Evolutionary conservation across 2,113 vertebrate species (phyloP), one percentile per base, ranked within the genome.

Genomic region (Corythaeola cristata): DNA sequence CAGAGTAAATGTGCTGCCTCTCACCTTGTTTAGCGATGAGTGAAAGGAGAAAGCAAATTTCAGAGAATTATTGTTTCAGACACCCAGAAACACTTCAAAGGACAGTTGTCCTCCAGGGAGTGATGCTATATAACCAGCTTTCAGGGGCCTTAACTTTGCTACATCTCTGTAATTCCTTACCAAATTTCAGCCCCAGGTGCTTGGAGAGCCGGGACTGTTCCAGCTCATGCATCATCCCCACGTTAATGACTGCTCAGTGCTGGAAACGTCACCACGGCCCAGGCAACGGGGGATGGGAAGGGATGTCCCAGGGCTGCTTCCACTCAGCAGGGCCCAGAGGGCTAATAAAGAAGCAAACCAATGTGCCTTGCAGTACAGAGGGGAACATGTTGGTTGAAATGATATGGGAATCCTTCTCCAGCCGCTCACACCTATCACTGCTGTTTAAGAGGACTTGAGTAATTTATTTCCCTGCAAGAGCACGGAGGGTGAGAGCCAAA

Each of bases 101-200:
- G 78, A 85, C 71, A 88, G 85, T 15, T 83, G 81, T 93, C 24
- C 94, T 91, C 91, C 63, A 45, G 90, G 88, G 92, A 96, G n/a
- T 2, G 18, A 89, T 74, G 79, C 67, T 66, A 39, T 11, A 56
- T 80, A 89, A 77, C 23, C 44, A 63, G 55, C 67, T 77, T 73
- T 84, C 66, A 50, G 28, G 20, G 21, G 37, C 19, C 8, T 66
- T 20, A 28, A 37, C 58, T 74, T 64, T 27, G 45, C 79, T 88
- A 12, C 72, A 69, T 62, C 63, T 94, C 93, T 93, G 85, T 90
- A 77, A 63, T 88, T 96, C 52, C 71, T 69, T 75, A 24, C 21
- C 2, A 4, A 85, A 78, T 5, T 35, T 39, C 89, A 91, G 82
- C 69, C 15, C 44, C 60, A 53, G 91, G 87, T 45, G 8, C 58